These are phyloP conservation scores for Phthorimaea operculella DNA, from an alignment of 1,140 invertebrate species.

Conservation along the genomic window DNA sequence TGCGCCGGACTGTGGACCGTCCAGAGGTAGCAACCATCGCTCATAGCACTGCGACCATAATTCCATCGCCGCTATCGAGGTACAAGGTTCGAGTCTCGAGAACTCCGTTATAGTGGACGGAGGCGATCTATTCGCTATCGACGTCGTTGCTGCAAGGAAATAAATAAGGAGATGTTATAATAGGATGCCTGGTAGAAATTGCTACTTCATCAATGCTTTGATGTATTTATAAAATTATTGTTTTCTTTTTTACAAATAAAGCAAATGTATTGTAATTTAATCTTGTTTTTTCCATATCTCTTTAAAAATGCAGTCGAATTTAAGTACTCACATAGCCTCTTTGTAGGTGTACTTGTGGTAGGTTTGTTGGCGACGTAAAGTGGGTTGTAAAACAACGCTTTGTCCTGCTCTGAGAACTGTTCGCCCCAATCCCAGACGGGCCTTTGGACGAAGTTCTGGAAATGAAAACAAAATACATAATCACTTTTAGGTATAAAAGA, in stretches of 20 bases:
- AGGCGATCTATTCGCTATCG: not conserved
- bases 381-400: constrained; percentile 82
- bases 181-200: no score
- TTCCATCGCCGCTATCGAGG: constrained; percentile 71
- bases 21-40: constrained; percentile 85
- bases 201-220: no score
- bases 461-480: constrained; percentile 12
- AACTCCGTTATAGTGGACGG: constrained; percentile 9
- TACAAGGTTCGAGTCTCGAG: constrained; percentile 62
- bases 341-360: constrained; percentile 17
- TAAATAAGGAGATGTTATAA: no score
- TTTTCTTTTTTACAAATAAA: no score
- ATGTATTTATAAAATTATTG: no score
- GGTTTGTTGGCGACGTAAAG: constrained; percentile 53
- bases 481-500: no score
- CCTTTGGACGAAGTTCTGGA: constrained; percentile 70
- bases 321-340: constrained; percentile 45
- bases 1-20: constrained; percentile 80
- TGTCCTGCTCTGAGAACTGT: constrained; percentile 82
- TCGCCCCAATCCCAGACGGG: constrained; percentile 89
- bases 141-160: not conserved
- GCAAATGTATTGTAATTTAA: no score
- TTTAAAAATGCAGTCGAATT: not conserved
- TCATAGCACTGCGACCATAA: constrained; percentile 93
- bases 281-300: no score